Percentiles rank a stretch among this genome's conserved stretches.
Evolutionary conservation across 1,140 invertebrate species (phyloP).

Genomic region (Neotoxoptera formosana): DNA sequence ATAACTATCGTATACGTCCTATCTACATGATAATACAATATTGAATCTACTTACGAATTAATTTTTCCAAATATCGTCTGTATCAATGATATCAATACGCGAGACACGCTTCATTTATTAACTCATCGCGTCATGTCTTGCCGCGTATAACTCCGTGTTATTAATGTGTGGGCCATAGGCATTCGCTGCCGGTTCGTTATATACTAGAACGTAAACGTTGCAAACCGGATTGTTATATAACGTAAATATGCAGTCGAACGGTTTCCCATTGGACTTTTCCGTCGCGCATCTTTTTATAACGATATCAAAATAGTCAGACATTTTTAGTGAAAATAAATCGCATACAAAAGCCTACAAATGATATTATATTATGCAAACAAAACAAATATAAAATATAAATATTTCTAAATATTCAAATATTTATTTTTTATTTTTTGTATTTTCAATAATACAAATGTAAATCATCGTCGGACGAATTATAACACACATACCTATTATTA

Average conservation of each 20-base stretch:
- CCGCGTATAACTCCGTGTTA: background rate
- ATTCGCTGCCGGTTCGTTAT: background rate
- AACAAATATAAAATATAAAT: no score
- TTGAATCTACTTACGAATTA: background rate
- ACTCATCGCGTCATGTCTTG: background rate
- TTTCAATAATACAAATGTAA: background rate
- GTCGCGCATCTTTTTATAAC: background rate
- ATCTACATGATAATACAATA: background rate
- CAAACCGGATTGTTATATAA: slow-evolving; percentile 20
- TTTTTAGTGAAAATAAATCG: background rate
- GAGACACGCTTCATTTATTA: background rate
- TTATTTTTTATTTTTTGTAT: no score
- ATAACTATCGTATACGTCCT: background rate
- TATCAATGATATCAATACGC: background rate
- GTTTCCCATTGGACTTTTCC: background rate
- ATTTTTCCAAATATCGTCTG: background rate
- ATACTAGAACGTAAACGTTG: background rate
- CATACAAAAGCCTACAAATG: no score
- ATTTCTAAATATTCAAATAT: no score
- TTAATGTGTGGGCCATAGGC: background rate
- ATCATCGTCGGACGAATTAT: background rate
- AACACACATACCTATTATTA: background rate
- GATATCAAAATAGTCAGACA: background rate
- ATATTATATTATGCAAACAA: no score
- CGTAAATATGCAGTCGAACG: background rate